Evolutionary conservation across 2,797 vertebrate species (phyloP).

Genomic region (Falco rusticolus): DNA sequence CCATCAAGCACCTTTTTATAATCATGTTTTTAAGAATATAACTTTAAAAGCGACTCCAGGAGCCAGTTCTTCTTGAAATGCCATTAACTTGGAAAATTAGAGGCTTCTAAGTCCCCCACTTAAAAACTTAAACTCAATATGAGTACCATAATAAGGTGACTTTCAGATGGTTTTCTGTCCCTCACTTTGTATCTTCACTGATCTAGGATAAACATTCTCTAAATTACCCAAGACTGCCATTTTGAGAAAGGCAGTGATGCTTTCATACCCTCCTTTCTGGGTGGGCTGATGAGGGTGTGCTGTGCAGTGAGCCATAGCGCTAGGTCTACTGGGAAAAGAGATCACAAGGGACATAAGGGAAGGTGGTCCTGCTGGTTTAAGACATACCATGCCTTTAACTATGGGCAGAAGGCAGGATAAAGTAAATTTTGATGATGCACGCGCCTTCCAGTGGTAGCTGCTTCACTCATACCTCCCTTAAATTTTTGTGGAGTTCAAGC

Average conservation of each 20-base stretch:
- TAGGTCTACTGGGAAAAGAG: not conserved
- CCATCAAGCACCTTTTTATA: too few species aligned
- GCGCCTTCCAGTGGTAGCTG: not conserved
- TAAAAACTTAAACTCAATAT: not conserved
- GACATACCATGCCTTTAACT: not conserved
- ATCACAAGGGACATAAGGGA: not conserved
- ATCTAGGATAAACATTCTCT: not conserved
- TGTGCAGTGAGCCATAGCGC: not conserved
- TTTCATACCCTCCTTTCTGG: not conserved
- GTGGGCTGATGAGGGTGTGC: not conserved
- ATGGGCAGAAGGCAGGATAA: not conserved
- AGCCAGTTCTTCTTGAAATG: not conserved
- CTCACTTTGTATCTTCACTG: not conserved
- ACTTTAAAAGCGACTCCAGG: not conserved
- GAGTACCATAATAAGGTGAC: not conserved
- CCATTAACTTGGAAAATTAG: not conserved
- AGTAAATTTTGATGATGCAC: not conserved
- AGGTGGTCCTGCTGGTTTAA: not conserved
- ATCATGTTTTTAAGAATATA: not conserved
- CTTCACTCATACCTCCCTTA: not conserved
- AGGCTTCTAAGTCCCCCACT: not conserved
- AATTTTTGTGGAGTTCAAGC: not conserved
- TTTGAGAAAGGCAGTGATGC: not conserved
- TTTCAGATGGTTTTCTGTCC: not conserved
- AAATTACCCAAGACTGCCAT: not conserved